Evolutionary conservation across 1,140 invertebrate species (phyloP), one percentile per base, ranked within the genome.

Genomic region (Bombus superbus): DNA sequence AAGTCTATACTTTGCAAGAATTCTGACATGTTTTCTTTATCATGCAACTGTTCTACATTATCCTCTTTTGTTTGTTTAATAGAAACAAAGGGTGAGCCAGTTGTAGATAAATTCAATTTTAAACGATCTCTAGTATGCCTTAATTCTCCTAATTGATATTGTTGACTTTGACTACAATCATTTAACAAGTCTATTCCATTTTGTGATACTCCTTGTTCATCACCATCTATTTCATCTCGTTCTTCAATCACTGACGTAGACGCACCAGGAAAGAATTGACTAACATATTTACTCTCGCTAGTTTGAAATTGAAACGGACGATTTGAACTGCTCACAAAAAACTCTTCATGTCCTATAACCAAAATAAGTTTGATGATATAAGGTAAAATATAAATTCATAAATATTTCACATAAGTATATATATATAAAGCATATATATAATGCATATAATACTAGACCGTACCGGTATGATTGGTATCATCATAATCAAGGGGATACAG

Each of bases 181-280:
- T 64, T 87, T 68, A 78, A 89, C 87, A 91, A 92, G 90, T 84
- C 77, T 66, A 89, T 81, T 42, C 86, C 84, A 64, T 88, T 87
- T 42, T 86, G 82, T n/a, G 92, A 75, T 25, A 81, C 42, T 83
- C 82, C 89, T 75, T 87, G 79, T 44, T 76, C 79, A 83, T 71
- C 74, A 53, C 87, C 64, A 42, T 90, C 90, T n/a, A 84, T 83
- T 86, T 89, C 91, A 13, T 92, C 88, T n/a, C 81, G 66, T 57
- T 92, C 91, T 66, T 86, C 88, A 44, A 85, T 86, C 57, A 83
- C 87, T 53, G 88, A 89, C 44, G 69, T 86, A 68, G 86, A 85
- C 74, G 92, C 95, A 22, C 97, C 97, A 57, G 97, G 97, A 94
- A 97, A 97, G 94, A 97, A 97, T 94, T 97, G 97, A 92, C 97